Evolutionary conservation across 2,797 vertebrate genomes (phyloP).

Genomic region (Tapera naevia): DNA sequence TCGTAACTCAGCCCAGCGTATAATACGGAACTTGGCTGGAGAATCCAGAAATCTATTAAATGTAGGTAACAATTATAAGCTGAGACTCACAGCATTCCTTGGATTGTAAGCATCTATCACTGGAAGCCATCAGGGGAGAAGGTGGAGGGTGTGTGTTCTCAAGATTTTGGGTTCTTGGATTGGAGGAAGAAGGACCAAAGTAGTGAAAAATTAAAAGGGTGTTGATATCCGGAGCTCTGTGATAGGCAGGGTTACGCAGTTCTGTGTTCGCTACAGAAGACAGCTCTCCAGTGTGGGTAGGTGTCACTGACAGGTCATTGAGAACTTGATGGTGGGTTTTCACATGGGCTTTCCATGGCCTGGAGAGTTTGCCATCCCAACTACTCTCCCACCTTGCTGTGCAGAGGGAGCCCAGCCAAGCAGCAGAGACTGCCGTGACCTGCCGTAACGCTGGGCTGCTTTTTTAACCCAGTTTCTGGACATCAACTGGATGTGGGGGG

Average conservation of each 20-base stretch:
- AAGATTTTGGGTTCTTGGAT: neutral
- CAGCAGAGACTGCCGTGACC: neutral
- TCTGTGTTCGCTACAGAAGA: neutral
- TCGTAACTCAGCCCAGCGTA: constrained; percentile 54
- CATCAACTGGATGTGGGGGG: neutral
- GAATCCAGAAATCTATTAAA: constrained; percentile 41
- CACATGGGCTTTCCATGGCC: neutral
- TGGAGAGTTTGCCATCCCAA: neutral
- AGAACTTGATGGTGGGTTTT: neutral
- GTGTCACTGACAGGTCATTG: neutral
- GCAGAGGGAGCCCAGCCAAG: neutral
- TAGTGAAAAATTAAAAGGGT: neutral
- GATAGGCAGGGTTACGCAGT: neutral
- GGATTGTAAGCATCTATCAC: neutral
- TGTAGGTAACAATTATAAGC: constrained; percentile 8
- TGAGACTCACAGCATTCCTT: neutral
- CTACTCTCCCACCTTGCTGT: neutral
- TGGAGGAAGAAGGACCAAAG: neutral
- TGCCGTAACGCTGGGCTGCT: neutral
- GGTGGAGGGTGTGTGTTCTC: neutral
- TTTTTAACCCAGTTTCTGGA: neutral
- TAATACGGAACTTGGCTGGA: constrained; percentile 45
- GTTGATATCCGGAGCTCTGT: neutral
- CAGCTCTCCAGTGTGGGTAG: neutral
- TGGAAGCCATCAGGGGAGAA: neutral